A percentile compares a stretch with the other conserved stretches of the same genome.
Evolutionary conservation across 2,113 vertebrate species (phyloP).

Genomic region (Oreochromis tanganicae): DNA sequence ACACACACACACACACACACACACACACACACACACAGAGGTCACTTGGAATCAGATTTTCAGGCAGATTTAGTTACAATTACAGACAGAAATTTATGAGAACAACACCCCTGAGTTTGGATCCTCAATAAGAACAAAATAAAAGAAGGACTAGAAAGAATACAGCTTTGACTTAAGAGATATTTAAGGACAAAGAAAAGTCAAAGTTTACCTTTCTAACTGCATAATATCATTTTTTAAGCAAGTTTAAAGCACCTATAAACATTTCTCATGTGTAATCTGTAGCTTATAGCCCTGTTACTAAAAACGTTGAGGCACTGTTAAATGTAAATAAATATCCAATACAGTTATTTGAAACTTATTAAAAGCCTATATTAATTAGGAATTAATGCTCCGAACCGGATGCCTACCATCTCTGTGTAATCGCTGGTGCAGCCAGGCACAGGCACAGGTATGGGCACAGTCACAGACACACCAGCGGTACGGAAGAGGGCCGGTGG

Average conservation of each 20-base stretch:
- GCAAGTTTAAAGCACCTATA: neutral
- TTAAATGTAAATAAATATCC: neutral
- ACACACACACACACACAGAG: neutral
- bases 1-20: neutral
- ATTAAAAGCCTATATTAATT: neutral
- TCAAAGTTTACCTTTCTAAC: neutral
- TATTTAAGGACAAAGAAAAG: neutral
- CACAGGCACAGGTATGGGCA: conserved; percentile 59
- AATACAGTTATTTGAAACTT: neutral
- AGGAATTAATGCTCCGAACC: neutral
- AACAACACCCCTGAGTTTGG: neutral
- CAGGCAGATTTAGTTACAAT: neutral
- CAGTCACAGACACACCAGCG: conserved; percentile 54
- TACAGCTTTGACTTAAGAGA: neutral
- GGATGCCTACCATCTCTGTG: conserved; percentile 77
- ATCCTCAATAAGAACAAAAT: neutral
- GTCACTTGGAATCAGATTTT: neutral
- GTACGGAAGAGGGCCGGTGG: conserved; percentile 67
- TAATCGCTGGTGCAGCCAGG: conserved; percentile 60
- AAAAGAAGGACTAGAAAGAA: neutral
- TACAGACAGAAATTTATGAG: neutral
- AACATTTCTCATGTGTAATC: neutral
- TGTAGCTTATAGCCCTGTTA: neutral
- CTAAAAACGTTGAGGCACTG: neutral
- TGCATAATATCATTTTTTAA: neutral